Evolutionary conservation across 1,140 invertebrate genomes (phyloP).

Genomic region (Coenobita brevimanus): DNA sequence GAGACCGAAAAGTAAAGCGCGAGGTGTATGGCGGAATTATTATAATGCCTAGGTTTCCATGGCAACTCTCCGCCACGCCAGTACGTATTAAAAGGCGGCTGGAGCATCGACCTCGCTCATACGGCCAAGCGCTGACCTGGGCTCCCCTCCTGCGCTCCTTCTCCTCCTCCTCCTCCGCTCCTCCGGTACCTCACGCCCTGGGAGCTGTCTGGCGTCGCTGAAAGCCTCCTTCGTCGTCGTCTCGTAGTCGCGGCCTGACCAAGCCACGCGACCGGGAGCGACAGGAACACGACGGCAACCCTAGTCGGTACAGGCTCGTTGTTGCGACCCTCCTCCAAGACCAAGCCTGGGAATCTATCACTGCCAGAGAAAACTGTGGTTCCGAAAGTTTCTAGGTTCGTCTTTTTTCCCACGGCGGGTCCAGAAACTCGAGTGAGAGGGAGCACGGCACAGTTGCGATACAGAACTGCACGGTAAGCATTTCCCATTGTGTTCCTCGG

Average conservation of each 20-base stretch:
- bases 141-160: slow-evolving; percentile 43
- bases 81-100: slow-evolving; percentile 24
- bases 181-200: background rate
- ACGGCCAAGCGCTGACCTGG: slow-evolving; percentile 36
- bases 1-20: slow-evolving; percentile 35
- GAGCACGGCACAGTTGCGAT: slow-evolving; percentile 31
- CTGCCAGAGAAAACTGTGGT: slow-evolving; percentile 58
- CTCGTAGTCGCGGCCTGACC: background rate
- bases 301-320: background rate
- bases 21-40: slow-evolving; percentile 56
- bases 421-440: slow-evolving; percentile 36
- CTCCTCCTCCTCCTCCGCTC: slow-evolving; percentile 21
- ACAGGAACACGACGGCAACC: background rate
- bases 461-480: slow-evolving; percentile 47
- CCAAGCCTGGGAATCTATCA: slow-evolving; percentile 37
- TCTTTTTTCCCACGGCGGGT: slow-evolving; percentile 13
- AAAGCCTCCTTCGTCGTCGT: background rate
- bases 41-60: slow-evolving; percentile 58
- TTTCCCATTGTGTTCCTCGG: slow-evolving; percentile 45
- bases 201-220: slow-evolving; percentile 4
- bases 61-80: slow-evolving; percentile 54
- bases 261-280: background rate
- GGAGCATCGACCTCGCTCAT: slow-evolving; percentile 48
- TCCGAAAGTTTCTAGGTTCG: slow-evolving; percentile 40
- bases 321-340: background rate